These are phyloP conservation scores for Tinea pellionella DNA, from an alignment of 2,888 invertebrate genomes.

Conservation along the genomic window DNA sequence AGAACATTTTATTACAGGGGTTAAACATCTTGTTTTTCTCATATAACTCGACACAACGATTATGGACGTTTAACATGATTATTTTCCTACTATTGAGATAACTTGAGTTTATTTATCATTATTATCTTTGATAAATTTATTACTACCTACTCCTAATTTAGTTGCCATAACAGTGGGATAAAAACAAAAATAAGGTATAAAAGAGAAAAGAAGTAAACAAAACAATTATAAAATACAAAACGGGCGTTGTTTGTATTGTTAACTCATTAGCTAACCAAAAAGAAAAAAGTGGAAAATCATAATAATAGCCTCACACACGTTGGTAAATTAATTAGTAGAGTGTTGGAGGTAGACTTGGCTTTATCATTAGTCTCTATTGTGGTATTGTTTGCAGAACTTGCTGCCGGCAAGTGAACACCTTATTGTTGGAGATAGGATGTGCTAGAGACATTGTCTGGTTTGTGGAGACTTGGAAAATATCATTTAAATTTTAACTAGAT, in stretches of 20 bases:
- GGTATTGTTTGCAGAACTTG: conserved; percentile 29
- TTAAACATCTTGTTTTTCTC: not conserved
- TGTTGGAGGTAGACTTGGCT: not conserved
- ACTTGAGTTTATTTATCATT: not conserved
- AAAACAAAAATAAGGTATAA: no score
- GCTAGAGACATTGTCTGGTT: not conserved
- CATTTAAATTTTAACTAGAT: not conserved
- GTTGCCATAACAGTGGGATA: no score
- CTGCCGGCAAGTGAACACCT: conserved; percentile 23
- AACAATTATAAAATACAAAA: not conserved
- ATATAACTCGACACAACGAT: not conserved
- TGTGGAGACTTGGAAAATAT: not conserved
- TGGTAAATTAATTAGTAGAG: conserved; percentile 10
- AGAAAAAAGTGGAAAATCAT: not conserved
- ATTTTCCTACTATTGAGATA: not conserved
- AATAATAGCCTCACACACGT: not conserved
- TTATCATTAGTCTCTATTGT: conserved; percentile 26
- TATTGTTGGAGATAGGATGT: conserved; percentile 25
- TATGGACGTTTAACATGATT: not conserved
- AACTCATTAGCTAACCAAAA: conserved; percentile 1
- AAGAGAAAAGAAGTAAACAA: no score
- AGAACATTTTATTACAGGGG: not conserved
- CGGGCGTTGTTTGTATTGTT: not conserved
- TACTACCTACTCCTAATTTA: no score
- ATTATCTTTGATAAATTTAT: not conserved